phyloP scores from a whole-genome alignment of 2,113 vertebrate genomes.

The Phalacrocorax aristotelis region DNA sequence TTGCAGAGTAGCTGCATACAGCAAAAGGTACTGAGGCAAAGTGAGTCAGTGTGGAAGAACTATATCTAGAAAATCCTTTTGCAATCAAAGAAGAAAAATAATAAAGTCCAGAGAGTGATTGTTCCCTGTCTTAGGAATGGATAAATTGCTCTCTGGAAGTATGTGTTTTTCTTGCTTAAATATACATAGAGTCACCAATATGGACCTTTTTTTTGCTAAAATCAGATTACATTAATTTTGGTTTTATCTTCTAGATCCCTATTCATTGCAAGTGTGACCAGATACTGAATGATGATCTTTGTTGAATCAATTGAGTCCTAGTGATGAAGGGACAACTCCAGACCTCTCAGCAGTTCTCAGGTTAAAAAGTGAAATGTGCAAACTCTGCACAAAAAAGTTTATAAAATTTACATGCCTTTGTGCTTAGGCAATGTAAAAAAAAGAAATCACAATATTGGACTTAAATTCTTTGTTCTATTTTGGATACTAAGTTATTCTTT shows the following conservation, averaged over 20 bases:
- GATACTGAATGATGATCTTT: not conserved
- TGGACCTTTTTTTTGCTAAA: not conserved
- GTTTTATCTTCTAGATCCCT: not conserved
- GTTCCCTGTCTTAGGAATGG: not conserved
- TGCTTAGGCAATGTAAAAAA: not conserved
- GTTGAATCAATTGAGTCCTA: not conserved
- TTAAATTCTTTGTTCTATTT: not conserved
- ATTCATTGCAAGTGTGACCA: not conserved
- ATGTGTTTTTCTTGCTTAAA: not conserved
- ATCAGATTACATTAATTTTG: not conserved
- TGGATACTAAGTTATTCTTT: not conserved
- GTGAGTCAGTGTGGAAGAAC: not conserved
- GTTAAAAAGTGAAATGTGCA: not conserved
- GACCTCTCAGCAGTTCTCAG: not conserved
- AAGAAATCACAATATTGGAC: not conserved
- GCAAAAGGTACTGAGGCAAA: not conserved
- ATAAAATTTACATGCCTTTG: not conserved
- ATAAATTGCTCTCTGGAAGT: not conserved
- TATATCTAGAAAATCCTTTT: not conserved
- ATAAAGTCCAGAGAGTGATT: not conserved
- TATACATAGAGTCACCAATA: not conserved
- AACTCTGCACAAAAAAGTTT: not conserved
- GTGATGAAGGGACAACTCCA: not conserved
- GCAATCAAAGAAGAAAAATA: not conserved
- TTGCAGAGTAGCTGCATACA: not conserved